Evolutionary conservation across 1,140 invertebrate genomes (phyloP), one percentile per base, ranked within the genome.

Genomic region (Diplogasteroides magnus): DNA sequence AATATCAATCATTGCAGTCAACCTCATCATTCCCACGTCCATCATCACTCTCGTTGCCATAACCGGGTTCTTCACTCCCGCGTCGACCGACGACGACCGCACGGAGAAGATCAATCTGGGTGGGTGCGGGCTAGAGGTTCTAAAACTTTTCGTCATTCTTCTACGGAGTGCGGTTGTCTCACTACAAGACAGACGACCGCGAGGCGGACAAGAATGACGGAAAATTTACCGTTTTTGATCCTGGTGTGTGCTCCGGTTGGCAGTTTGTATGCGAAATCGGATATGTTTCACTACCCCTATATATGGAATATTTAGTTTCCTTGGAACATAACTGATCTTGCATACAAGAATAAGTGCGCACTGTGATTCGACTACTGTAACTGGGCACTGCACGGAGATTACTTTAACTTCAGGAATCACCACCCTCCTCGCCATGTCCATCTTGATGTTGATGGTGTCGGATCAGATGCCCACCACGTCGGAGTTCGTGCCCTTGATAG

Each of bases 391-490:
- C n/a, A n/a, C n/a, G n/a, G n/a, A n/a, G n/a, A n/a, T n/a, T n/a
- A n/a, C n/a, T n/a, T n/a, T n/a, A n/a, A n/a, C 28, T 15, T 26
- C 28, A 26, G 73, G 73, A 56, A 74, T 74, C 65, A 74, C 73
- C 27, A 74, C 73, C n/a, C 69, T 81, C 25, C 65, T 81, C n/a
- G 78, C 80, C 2, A 81, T 81, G 81, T 74, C 70, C 31, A 81
- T 81, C 63, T 67, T 81, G 67, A 81, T 81, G 81, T 56, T 81
- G 26, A 81, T 81, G 79, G 74, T 81, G 1, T 76, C 69, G 32
- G 80, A 81, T 69, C 78, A 81, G 64, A 81, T 81, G 81, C 80
- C 80, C 6, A 81, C 80, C 15, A 81, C 80, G 15, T 76, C 72
- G 14, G 81, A 81, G 62, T 81, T 81, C 70, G 78, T 81, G 15